phyloP scores from a whole-genome alignment of 1,140 invertebrate genomes.

The Platyura marginata region DNA sequence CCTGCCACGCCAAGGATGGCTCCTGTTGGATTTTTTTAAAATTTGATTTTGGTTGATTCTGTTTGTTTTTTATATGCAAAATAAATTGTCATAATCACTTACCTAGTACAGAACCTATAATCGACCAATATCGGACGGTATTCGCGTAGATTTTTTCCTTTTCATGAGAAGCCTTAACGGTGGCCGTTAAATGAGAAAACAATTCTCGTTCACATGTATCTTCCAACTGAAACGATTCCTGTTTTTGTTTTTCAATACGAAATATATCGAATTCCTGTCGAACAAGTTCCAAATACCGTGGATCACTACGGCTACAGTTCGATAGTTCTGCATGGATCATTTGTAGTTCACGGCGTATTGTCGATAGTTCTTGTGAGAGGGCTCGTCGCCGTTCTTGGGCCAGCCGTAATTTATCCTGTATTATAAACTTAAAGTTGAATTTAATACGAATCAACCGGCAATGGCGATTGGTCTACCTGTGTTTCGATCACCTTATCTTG shows the following conservation, averaged over 20 bases:
- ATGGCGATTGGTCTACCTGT: neutral
- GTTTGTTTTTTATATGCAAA: neutral
- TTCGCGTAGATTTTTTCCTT: conserved; percentile 1
- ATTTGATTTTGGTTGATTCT: no score
- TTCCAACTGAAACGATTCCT: neutral
- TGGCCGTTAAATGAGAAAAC: neutral
- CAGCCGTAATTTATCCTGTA: neutral
- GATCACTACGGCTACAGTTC: neutral
- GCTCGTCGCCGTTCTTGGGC: neutral
- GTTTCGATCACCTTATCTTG: neutral
- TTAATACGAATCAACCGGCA: neutral
- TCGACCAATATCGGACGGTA: neutral
- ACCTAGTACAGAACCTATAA: conserved; percentile 1
- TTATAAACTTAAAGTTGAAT: conserved; percentile 1
- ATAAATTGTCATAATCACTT: neutral
- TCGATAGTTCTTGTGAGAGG: neutral
- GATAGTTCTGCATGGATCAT: neutral
- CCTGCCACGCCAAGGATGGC: neutral
- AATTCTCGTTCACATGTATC: conserved; percentile 1
- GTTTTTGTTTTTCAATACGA: neutral
- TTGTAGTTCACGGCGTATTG: neutral
- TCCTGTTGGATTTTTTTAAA: no score
- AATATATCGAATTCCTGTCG: neutral
- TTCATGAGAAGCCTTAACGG: conserved; percentile 1
- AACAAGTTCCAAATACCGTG: neutral